A percentile compares a stretch with the other conserved stretches of the same genome.
phyloP scores from a whole-genome alignment of 2,888 invertebrate species.

The Pammene aurita region DNA sequence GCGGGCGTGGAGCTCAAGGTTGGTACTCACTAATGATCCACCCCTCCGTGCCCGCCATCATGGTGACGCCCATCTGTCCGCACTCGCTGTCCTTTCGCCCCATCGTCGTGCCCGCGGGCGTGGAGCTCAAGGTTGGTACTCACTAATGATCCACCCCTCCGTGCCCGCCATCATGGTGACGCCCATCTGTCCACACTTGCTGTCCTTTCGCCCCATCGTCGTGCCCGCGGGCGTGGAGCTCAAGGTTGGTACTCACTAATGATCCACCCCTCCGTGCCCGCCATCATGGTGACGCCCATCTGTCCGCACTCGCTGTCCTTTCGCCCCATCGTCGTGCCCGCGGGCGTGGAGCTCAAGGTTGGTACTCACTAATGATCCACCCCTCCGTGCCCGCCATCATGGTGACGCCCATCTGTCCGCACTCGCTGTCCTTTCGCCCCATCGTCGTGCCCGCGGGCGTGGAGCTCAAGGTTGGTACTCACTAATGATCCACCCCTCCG shows the following conservation, averaged over 20 bases:
- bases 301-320: conserved; percentile 99
- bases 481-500: conserved; percentile 99
- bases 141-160: conserved; percentile 99
- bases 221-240: conserved; percentile 98
- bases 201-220: conserved; percentile 98
- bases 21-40: too few species aligned
- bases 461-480: conserved; percentile 96
- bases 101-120: conserved; percentile 98
- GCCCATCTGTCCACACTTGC: conserved; percentile 98
- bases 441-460: conserved; percentile 99
- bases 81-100: conserved; percentile 98
- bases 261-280: conserved; percentile 99
- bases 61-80: conserved; percentile 99
- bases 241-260: too few species aligned
- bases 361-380: too few species aligned
- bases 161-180: conserved; percentile 99
- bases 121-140: conserved; percentile 97
- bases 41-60: conserved; percentile 97
- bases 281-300: conserved; percentile 98
- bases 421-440: conserved; percentile 97
- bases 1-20: conserved; percentile 98
- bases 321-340: conserved; percentile 98
- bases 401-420: conserved; percentile 99
- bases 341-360: conserved; percentile 97
- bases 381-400: conserved; percentile 98